These are phyloP conservation scores for Anthonomus grandis DNA, from an alignment of 1,140 invertebrate genomes.

Conservation along the genomic window DNA sequence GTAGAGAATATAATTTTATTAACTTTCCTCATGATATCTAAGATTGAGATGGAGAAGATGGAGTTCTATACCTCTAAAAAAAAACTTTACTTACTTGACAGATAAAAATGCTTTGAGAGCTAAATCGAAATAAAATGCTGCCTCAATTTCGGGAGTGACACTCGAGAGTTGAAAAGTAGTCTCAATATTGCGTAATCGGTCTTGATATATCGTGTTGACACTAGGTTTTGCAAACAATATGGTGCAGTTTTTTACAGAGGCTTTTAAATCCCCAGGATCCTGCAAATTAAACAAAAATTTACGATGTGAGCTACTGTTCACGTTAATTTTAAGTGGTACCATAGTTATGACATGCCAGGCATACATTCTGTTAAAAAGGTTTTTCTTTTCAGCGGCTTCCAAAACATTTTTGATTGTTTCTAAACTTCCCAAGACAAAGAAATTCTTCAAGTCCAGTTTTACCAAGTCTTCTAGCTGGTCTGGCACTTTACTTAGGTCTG, in stretches of 20 bases:
- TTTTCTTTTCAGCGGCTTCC: constrained; percentile 43
- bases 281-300: constrained; percentile 38
- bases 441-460: constrained; percentile 83
- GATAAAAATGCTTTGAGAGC: constrained; percentile 68
- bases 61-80: too few species aligned
- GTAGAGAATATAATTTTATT: too few species aligned
- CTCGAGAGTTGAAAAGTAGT: constrained; percentile 63
- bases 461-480: constrained; percentile 68
- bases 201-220: constrained; percentile 57
- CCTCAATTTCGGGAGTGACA: constrained; percentile 65
- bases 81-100: constrained; percentile 57
- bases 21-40: too few species aligned
- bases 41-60: too few species aligned
- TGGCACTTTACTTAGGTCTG: constrained; percentile 52
- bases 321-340: not conserved
- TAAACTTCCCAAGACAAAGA: constrained; percentile 73
- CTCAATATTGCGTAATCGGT: constrained; percentile 62
- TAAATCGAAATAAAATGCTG: constrained; percentile 85
- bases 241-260: constrained; percentile 65
- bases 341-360: constrained; percentile 63
- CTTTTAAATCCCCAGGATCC: constrained; percentile 64
- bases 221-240: constrained; percentile 65
- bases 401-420: constrained; percentile 68
- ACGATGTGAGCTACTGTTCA: too few species aligned
- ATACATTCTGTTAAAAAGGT: constrained; percentile 52